Conservation (phyloP, 2,113 vertebrate genomes). For the Eidolon helvum region DNA sequence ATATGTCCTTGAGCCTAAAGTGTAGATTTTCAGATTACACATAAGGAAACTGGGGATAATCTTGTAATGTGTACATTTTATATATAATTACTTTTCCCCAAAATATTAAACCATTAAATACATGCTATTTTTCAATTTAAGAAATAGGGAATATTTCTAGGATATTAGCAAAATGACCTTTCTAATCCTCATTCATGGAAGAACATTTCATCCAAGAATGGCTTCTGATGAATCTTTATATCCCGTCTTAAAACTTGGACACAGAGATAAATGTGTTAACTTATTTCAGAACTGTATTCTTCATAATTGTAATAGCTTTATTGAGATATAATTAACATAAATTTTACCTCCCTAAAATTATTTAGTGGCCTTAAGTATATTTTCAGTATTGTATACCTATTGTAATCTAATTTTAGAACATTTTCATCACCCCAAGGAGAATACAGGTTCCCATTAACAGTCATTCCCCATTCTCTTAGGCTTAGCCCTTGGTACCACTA, state of each 20-base stretch:
- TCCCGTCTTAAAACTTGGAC: not conserved
- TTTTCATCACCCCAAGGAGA: not conserved
- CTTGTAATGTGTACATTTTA: not conserved
- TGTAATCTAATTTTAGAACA: not conserved
- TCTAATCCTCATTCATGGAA: not conserved
- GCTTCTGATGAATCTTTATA: not conserved
- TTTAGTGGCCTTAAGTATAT: not conserved
- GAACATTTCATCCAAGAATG: not conserved
- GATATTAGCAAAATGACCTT: not conserved
- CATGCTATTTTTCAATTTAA: not conserved
- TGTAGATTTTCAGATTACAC: not conserved
- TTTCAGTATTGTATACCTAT: not conserved
- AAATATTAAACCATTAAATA: not conserved
- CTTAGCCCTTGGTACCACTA: not conserved
- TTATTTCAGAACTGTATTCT: not conserved
- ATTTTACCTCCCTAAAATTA: not conserved
- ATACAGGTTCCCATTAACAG: not conserved
- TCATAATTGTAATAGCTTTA: not conserved
- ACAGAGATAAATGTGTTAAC: not conserved
- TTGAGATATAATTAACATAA: not conserved
- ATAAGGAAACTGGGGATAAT: not conserved
- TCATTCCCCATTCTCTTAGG: not conserved
- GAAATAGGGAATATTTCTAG: not conserved
- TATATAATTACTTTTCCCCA: not conserved
- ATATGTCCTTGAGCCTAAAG: not conserved